phyloP scores from a whole-genome alignment of 2,888 invertebrate genomes.

The Argyra leucocephala region DNA sequence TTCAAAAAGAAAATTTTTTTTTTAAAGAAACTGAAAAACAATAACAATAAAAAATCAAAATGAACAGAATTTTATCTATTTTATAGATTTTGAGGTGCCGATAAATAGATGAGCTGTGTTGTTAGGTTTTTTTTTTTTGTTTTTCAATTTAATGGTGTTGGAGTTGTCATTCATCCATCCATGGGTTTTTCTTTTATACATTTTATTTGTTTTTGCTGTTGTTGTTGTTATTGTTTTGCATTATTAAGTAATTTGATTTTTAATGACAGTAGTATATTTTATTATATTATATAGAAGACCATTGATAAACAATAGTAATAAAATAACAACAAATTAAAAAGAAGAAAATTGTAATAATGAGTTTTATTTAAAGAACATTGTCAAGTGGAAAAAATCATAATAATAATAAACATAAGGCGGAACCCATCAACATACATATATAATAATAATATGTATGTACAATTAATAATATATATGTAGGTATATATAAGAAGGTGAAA shows the following conservation, averaged over 20 bases:
- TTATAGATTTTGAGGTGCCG: neutral
- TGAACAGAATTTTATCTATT: neutral
- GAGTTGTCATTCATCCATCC: neutral
- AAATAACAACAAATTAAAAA: neutral
- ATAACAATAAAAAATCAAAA: neutral
- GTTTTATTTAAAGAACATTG: too few species aligned
- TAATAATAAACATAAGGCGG: too few species aligned
- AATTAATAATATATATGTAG: too few species aligned
- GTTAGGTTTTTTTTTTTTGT: too few species aligned
- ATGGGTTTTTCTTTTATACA: neutral
- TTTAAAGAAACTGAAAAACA: too few species aligned
- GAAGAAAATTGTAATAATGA: neutral
- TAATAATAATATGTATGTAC: too few species aligned
- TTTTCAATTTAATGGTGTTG: too few species aligned
- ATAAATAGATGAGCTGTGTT: conserved; percentile 2
- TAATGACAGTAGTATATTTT: neutral
- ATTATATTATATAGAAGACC: neutral
- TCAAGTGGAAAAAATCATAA: too few species aligned
- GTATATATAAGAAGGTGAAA: too few species aligned
- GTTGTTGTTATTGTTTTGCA: neutral
- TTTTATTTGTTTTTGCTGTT: too few species aligned
- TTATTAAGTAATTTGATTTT: neutral
- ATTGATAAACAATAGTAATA: neutral
- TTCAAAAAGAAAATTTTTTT: neutral
- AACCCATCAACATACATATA: too few species aligned